Percentiles rank a stretch among this genome's conserved stretches.
Conservation (phyloP, 1,140 invertebrate genomes). For the Heterodera carotae region DNA sequence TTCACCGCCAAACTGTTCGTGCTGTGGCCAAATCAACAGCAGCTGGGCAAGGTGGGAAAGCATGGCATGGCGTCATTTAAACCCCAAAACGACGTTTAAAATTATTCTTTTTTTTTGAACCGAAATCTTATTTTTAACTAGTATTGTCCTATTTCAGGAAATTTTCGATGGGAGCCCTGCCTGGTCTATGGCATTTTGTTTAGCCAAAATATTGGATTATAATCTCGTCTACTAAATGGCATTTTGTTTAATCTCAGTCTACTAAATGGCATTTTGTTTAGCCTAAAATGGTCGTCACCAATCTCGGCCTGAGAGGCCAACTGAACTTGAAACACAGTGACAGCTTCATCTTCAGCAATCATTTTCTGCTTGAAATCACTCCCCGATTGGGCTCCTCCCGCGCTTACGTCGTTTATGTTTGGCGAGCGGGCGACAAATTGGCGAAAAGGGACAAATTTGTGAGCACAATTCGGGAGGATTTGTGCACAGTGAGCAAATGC, state of each 20-base stretch:
- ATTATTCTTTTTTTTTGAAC: too few relatives aligned
- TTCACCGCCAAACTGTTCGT: not conserved
- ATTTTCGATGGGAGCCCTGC: too few relatives aligned
- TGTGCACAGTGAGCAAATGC: not conserved
- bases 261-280: too few relatives aligned
- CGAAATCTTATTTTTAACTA: too few relatives aligned
- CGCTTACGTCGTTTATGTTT: not conserved
- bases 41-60: not conserved
- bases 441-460: not conserved
- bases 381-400: not conserved
- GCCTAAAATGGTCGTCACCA: not conserved
- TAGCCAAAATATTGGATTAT: too few relatives aligned
- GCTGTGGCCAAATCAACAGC: not conserved
- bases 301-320: not conserved
- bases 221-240: too few relatives aligned
- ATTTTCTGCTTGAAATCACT: not conserved
- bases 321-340: not conserved
- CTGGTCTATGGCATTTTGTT: too few relatives aligned
- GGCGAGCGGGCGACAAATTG: not conserved
- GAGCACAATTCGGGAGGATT: not conserved
- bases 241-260: too few relatives aligned
- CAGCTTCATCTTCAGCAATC: not conserved
- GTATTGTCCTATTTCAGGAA: too few relatives aligned
- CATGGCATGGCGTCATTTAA: too few relatives aligned
- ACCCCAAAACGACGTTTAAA: too few relatives aligned